Percentiles rank a stretch among this genome's conserved stretches.
Evolutionary conservation across 2,888 invertebrate species (phyloP).

Genomic region (Dascillus cervinus): DNA sequence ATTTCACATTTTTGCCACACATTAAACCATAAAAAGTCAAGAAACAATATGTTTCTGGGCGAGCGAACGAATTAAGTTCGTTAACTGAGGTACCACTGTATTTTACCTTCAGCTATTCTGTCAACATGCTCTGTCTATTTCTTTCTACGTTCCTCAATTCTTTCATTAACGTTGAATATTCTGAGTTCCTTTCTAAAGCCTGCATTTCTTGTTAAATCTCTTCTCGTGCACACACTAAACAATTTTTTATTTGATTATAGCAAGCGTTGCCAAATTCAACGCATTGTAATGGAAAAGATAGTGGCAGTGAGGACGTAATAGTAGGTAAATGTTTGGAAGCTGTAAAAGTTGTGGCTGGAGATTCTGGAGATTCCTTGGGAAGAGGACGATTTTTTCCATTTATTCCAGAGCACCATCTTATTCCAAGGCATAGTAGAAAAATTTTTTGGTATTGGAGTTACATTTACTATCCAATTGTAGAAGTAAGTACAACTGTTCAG

Average conservation of each 20-base stretch:
- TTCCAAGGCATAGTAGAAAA: slow-evolving; percentile 72
- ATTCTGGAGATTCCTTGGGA: slow-evolving; percentile 74
- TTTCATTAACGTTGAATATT: too few relatives aligned
- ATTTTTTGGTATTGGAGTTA: slow-evolving; percentile 91
- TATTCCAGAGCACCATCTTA: slow-evolving; percentile 84
- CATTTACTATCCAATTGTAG: slow-evolving; percentile 83
- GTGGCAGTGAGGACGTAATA: slow-evolving; percentile 86
- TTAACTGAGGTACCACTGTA: too few relatives aligned
- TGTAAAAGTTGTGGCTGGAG: slow-evolving; percentile 79
- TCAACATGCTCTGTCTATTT: too few relatives aligned
- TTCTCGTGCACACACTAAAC: too few relatives aligned
- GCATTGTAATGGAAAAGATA: slow-evolving; percentile 58
- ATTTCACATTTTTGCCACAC: too few relatives aligned
- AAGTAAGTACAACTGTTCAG: slow-evolving; percentile 50
- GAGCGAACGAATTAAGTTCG: too few relatives aligned
- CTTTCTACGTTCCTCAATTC: too few relatives aligned
- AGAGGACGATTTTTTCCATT: slow-evolving; percentile 92
- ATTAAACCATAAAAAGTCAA: too few relatives aligned
- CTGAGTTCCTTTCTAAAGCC: too few relatives aligned
- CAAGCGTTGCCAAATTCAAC: slow-evolving; percentile 60
- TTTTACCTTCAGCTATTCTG: too few relatives aligned
- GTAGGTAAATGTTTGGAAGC: slow-evolving; percentile 82
- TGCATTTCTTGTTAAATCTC: too few relatives aligned
- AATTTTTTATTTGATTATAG: slow-evolving; percentile 19
- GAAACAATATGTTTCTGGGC: too few relatives aligned